Conservation (phyloP, 2,888 invertebrate species). For the Leptinotarsa juncta region DNA sequence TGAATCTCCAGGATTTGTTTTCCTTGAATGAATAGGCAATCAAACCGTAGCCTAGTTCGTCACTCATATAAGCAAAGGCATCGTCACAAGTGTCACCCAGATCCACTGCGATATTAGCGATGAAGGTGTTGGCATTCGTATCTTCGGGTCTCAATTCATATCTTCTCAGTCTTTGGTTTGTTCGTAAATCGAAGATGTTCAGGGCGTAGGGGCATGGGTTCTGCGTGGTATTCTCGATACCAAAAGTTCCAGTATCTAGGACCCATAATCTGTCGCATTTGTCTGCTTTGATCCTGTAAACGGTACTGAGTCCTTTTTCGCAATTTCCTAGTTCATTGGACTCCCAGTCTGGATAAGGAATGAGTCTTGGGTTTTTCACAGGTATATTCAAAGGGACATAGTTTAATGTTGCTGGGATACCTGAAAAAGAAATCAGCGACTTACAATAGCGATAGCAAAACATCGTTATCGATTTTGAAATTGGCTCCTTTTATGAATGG, state of each 20-base stretch:
- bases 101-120: slow-evolving; percentile 88
- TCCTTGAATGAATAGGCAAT: slow-evolving; percentile 82
- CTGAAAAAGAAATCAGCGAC: slow-evolving; percentile 35
- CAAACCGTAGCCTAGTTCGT: slow-evolving; percentile 85
- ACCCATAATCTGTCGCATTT: slow-evolving; percentile 86
- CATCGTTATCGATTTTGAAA: no score
- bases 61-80: slow-evolving; percentile 67
- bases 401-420: slow-evolving; percentile 84
- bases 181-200: slow-evolving; percentile 81
- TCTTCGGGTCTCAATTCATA: slow-evolving; percentile 79
- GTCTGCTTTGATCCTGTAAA: slow-evolving; percentile 83
- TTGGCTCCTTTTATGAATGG: no score
- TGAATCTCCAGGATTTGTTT: slow-evolving; percentile 83
- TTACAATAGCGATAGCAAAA: no score
- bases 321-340: slow-evolving; percentile 83
- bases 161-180: slow-evolving; percentile 75
- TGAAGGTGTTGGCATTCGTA: slow-evolving; percentile 81
- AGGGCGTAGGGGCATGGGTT: slow-evolving; percentile 85
- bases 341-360: slow-evolving; percentile 82
- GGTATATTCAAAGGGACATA: slow-evolving; percentile 77
- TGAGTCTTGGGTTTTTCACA: slow-evolving; percentile 78
- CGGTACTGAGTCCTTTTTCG: slow-evolving; percentile 79
- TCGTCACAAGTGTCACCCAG: slow-evolving; percentile 48
- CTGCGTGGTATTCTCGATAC: slow-evolving; percentile 79
- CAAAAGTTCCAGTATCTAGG: slow-evolving; percentile 84